Evolutionary conservation across 2,888 invertebrate genomes (phyloP), one percentile per base, ranked within the genome.

Genomic region (Andrena chrysosceles): DNA sequence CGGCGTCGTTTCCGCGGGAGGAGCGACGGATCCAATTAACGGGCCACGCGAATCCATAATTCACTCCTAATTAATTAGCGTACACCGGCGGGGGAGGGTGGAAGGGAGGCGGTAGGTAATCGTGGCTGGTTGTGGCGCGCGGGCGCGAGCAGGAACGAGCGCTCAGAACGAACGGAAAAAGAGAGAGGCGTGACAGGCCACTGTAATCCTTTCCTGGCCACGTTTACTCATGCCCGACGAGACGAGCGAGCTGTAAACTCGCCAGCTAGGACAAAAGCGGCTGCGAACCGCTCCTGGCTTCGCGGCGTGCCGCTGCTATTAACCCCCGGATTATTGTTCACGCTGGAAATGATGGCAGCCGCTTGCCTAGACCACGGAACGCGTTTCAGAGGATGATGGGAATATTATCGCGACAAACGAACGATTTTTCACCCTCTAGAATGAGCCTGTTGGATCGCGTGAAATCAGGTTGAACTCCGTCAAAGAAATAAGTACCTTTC

Each of bases 11-110:
- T 81, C 84, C 66, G 69, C 74, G 81, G 81, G 59, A 63, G 81
- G 68, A 71, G 42, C 86, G 81, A 79, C 89, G 87, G 85, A 84
- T 90, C 91, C 91, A 90, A 90, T 91, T 90, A 91, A 89, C 82
- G 85, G 83, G 85, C 67, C 85, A 86, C 77, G 78, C 81, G 83
- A 87, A 91, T 91, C 91, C 91, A 91, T 91, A 91, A 91, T 91
- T 91, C 91, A 91, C 89, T 87, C 87, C 87, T 90, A 90, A 91
- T 91, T 91, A 91, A 91, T 91, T 90, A 91, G 89, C 89, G 75
- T 85, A 81, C 52, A 31, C 68, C 52, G 59, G 64, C 54, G 60
- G 52, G 69, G 35, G 64, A 63, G 26, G 54, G 35, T 35, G 29
- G 16, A 60, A 13, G 0, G 26, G 48, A 48, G 20, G 56, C 10